These are phyloP conservation scores for Atopsyche davidsoni DNA, from an alignment of 1,140 invertebrate species.

Conservation along the genomic window DNA sequence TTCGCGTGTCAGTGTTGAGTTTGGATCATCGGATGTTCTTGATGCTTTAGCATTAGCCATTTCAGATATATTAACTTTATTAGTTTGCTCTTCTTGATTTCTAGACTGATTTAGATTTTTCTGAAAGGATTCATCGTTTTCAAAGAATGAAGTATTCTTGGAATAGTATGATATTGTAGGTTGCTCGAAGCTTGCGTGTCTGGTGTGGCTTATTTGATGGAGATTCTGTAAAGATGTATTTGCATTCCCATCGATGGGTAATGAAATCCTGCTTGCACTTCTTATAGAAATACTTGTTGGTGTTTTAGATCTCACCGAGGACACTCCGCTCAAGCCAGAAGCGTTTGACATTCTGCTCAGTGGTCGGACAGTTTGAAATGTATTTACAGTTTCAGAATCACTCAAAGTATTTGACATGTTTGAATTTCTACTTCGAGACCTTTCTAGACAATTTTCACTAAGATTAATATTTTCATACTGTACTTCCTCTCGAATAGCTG, in stretches of 20 bases:
- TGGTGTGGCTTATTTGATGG: conserved; percentile 17
- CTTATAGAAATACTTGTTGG: conserved; percentile 12
- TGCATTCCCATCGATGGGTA: conserved; percentile 13
- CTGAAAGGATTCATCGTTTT: conserved; percentile 34
- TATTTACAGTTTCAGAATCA: conserved; percentile 27
- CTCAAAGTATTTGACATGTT: conserved; percentile 23
- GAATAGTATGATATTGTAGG: conserved; percentile 44
- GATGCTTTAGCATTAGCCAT: conserved; percentile 33
- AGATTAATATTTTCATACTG: conserved; percentile 35
- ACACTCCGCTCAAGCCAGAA: conserved; percentile 15
- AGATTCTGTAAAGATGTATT: conserved; percentile 9
- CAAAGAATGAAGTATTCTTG: conserved; percentile 35
- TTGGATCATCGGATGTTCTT: conserved; percentile 8
- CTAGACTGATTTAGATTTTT: conserved; percentile 30
- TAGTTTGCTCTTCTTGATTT: conserved; percentile 36
- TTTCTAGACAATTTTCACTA: conserved; percentile 16
- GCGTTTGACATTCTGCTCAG: conserved; percentile 13
- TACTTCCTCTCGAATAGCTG: conserved; percentile 31
- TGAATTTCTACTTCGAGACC: conserved; percentile 27
- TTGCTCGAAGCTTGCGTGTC: conserved; percentile 28
- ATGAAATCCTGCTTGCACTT: conserved; percentile 26
- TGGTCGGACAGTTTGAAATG: conserved; percentile 26
- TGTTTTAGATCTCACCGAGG: conserved; percentile 7
- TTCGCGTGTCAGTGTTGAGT: conserved; percentile 1
- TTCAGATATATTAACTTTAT: conserved; percentile 47